phyloP scores from a whole-genome alignment of 2,888 invertebrate genomes.

The Drosophila formosana region DNA sequence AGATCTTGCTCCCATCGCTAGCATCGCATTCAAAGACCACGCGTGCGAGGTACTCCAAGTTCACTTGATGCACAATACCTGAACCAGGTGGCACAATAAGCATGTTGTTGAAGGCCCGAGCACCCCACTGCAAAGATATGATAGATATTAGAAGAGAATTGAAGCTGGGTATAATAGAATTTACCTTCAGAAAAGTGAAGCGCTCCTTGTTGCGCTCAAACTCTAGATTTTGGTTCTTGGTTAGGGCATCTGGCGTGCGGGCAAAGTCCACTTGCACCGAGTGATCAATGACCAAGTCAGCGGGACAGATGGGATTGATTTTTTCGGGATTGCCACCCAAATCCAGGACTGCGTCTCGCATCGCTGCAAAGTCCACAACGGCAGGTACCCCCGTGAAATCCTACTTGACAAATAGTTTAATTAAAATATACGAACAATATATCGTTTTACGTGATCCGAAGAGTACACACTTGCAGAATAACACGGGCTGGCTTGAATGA shows the following conservation, averaged over 20 bases:
- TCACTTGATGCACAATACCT: constrained; percentile 99
- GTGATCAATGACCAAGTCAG: constrained; percentile 99
- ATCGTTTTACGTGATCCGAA: background rate
- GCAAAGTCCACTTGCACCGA: constrained; percentile 98
- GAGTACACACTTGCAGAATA: constrained; percentile 92
- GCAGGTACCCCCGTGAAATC: constrained; percentile 99
- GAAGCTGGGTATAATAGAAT: background rate
- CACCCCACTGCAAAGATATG: constrained; percentile 92
- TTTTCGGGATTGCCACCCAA: constrained; percentile 95
- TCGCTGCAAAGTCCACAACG: constrained; percentile 99
- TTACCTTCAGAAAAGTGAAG: constrained; percentile 97
- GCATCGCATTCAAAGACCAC: constrained; percentile 92
- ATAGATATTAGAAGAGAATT: background rate
- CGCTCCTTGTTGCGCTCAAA: constrained; percentile 98
- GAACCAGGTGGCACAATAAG: constrained; percentile 98
- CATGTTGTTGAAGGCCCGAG: constrained; percentile 97
- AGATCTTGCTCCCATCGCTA: constrained; percentile 84
- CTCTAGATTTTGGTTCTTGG: constrained; percentile 97
- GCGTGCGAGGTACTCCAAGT: constrained; percentile 96
- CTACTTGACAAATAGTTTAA: constrained; percentile 84
- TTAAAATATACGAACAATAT: background rate
- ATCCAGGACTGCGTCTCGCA: constrained; percentile 96
- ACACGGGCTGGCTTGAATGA: constrained; percentile 98
- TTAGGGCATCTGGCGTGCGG: constrained; percentile 93
- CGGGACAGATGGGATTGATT: constrained; percentile 98